phyloP scores from a whole-genome alignment of 2,113 vertebrate genomes.

The Entomyzon cyanotis region DNA sequence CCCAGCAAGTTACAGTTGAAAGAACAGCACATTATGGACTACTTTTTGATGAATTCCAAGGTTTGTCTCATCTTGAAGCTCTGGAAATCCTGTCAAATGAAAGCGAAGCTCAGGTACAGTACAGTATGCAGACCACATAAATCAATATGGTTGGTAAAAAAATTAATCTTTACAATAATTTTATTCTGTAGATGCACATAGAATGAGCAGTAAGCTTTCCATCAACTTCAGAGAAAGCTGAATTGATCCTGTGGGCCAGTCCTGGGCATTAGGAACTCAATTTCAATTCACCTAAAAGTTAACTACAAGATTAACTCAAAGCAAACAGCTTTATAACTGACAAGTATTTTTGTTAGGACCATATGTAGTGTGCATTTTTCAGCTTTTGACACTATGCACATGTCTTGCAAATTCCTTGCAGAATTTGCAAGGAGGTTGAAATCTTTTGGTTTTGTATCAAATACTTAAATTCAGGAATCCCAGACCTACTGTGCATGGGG shows the following conservation, averaged over 20 bases:
- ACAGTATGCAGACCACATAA: not conserved
- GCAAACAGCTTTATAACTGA: not conserved
- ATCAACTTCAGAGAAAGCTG: not conserved
- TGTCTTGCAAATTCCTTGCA: not conserved
- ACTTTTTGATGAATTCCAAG: slow-evolving; percentile 97
- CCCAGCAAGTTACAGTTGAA: slow-evolving; percentile 82
- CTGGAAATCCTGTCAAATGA: slow-evolving; percentile 98
- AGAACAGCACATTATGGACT: slow-evolving; percentile 91
- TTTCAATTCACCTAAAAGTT: not conserved
- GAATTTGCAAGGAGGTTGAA: not conserved
- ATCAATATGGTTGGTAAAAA: not conserved
- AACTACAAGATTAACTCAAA: not conserved
- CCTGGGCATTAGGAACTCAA: not conserved
- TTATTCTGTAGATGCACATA: not conserved
- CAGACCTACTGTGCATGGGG: not conserved
- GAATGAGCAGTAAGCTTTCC: not conserved
- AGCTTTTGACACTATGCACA: not conserved
- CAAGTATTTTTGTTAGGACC: not conserved
- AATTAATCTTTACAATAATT: not conserved
- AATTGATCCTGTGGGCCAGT: not conserved
- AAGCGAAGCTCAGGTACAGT: slow-evolving; percentile 92
- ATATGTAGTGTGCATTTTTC: not conserved
- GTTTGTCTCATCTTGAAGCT: slow-evolving; percentile 95
- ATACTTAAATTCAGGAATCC: not conserved
- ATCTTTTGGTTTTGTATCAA: not conserved